Evolutionary conservation across 2,888 invertebrate genomes (phyloP).

Genomic region (Odontomyia ornata): DNA sequence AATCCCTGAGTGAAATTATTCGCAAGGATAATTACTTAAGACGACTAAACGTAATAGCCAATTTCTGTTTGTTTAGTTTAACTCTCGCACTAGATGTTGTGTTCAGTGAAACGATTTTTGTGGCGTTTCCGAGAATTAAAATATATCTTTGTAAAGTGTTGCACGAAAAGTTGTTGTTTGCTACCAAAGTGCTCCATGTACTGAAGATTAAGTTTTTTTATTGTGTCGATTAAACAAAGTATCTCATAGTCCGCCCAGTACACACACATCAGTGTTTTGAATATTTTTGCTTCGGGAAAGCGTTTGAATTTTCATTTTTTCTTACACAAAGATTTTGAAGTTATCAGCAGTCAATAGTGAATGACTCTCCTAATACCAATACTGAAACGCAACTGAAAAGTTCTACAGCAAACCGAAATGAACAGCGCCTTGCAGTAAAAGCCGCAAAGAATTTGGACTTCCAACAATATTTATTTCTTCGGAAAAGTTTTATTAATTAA

Average conservation of each 20-base stretch:
- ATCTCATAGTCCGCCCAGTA: no score
- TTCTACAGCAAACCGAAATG: not conserved
- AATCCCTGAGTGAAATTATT: constrained; percentile 34
- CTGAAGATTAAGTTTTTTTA: no score
- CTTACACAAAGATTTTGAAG: no score
- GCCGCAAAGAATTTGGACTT: constrained; percentile 43
- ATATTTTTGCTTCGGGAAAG: no score
- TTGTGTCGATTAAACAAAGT: no score
- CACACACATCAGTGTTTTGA: no score
- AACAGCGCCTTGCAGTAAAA: constrained; percentile 14
- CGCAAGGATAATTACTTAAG: constrained; percentile 38
- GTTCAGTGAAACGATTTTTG: constrained; percentile 30
- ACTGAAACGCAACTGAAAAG: no score
- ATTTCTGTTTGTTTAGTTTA: constrained; percentile 40
- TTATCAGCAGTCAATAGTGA: no score
- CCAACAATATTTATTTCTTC: constrained; percentile 30
- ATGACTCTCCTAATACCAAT: no score
- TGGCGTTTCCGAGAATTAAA: constrained; percentile 10
- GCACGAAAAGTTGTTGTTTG: no score
- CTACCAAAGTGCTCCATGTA: no score
- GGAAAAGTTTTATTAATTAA: constrained; percentile 50
- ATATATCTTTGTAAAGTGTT: not conserved
- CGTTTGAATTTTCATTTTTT: no score
- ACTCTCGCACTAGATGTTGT: constrained; percentile 29
- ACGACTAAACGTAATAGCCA: constrained; percentile 39